phyloP scores from a whole-genome alignment of 2,113 vertebrate species.

The Trogon surrucura region DNA sequence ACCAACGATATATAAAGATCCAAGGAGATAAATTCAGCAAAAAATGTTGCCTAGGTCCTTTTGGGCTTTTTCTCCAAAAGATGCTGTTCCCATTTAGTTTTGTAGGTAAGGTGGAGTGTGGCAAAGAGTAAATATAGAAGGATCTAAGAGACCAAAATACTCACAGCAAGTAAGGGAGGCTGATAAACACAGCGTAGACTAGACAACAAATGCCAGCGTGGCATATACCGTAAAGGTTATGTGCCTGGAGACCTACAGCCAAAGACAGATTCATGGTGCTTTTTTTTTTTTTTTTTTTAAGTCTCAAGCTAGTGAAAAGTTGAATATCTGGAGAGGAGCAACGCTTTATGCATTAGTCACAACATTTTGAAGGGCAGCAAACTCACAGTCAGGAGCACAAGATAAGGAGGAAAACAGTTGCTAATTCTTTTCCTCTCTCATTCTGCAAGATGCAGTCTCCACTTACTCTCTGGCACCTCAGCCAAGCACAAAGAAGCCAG shows the following conservation, averaged over 20 bases:
- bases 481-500: neutral
- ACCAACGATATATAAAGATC: slow-evolving; percentile 59
- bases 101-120: neutral
- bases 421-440: neutral
- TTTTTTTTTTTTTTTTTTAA: neutral
- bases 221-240: slow-evolving; percentile 37
- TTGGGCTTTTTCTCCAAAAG: neutral
- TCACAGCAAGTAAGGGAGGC: neutral
- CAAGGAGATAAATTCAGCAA: slow-evolving; percentile 15
- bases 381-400: neutral
- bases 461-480: neutral
- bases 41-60: neutral
- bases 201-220: neutral
- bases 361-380: slow-evolving; percentile 35
- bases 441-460: neutral
- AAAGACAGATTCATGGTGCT: slow-evolving; percentile 5
- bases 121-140: neutral
- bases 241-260: slow-evolving; percentile 24
- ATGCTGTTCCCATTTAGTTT: neutral
- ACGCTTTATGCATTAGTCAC: slow-evolving; percentile 9
- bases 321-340: slow-evolving; percentile 28
- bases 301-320: slow-evolving; percentile 22
- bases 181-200: neutral
- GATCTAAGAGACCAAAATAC: neutral
- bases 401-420: neutral